Evolutionary conservation across 2,113 vertebrate genomes (phyloP).

Genomic region (Poicephalus meyeri): DNA sequence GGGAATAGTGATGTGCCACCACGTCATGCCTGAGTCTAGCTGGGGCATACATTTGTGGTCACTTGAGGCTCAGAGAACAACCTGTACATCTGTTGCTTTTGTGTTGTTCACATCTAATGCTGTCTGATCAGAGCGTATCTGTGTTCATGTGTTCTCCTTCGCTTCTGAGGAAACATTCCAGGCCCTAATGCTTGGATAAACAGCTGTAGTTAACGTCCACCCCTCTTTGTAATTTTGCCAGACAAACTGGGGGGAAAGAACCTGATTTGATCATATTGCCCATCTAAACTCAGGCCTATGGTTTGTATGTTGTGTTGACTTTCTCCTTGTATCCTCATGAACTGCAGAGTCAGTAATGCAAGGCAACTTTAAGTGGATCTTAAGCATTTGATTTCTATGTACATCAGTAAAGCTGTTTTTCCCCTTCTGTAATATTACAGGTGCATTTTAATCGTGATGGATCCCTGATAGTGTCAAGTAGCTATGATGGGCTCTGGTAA

Average conservation of each 20-base stretch:
- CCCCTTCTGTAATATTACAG: conserved; percentile 54
- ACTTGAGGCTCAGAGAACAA: neutral
- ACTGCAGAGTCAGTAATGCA: neutral
- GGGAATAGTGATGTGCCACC: neutral
- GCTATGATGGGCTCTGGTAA: conserved; percentile 98
- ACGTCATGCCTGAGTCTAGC: neutral
- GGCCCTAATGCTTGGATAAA: neutral
- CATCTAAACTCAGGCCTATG: neutral
- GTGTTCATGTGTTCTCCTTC: neutral
- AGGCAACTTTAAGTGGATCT: neutral
- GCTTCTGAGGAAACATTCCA: neutral
- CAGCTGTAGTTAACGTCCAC: neutral
- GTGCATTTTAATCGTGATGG: conserved; percentile 99
- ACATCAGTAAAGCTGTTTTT: neutral
- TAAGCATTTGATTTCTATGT: neutral
- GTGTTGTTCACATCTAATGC: neutral
- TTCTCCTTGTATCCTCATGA: neutral
- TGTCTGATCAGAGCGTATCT: neutral
- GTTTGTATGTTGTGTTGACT: neutral
- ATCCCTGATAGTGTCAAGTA: conserved; percentile 97
- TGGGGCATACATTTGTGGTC: neutral
- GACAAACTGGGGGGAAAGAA: neutral
- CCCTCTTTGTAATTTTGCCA: neutral
- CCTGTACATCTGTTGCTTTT: neutral
- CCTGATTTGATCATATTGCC: neutral